phyloP scores from a whole-genome alignment of 2,797 vertebrate genomes.

The Eremophila alpestris region DNA sequence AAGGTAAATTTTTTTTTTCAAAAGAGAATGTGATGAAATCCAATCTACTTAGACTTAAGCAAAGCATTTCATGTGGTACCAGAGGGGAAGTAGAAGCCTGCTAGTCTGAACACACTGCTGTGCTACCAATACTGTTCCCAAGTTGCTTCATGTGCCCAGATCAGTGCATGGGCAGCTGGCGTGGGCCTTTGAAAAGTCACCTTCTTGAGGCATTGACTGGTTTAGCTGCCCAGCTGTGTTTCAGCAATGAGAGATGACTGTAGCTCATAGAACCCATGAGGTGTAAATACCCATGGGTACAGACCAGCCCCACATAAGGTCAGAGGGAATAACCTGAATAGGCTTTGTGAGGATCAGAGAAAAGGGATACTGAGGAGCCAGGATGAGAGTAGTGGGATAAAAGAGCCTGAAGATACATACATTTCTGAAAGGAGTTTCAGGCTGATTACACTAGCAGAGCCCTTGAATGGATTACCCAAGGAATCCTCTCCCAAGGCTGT shows the following conservation, averaged over 20 bases:
- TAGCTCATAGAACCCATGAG: not conserved
- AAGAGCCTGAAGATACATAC: not conserved
- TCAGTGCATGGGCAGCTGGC: accelerated
- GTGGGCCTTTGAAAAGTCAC: not conserved
- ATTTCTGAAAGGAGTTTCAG: not conserved
- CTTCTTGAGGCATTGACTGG: not conserved
- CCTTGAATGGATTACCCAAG: accelerated
- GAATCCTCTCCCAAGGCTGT: not conserved
- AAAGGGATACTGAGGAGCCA: not conserved
- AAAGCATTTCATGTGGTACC: not conserved
- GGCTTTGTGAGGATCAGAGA: not conserved
- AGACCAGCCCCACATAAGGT: not conserved
- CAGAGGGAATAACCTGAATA: not conserved
- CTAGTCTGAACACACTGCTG: not conserved
- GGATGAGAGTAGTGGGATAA: not conserved
- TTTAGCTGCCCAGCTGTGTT: not conserved
- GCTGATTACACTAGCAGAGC: not conserved
- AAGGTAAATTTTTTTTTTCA: not conserved
- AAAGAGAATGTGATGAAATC: not conserved
- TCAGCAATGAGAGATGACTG: not conserved
- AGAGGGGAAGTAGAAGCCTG: not conserved
- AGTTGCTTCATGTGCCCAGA: not conserved
- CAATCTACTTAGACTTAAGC: not conserved
- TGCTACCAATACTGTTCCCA: not conserved
- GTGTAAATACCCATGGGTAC: not conserved